Base-by-base conservation (phyloP, 2,888 invertebrate species). In the Eugnorisma glareosa region DNA sequence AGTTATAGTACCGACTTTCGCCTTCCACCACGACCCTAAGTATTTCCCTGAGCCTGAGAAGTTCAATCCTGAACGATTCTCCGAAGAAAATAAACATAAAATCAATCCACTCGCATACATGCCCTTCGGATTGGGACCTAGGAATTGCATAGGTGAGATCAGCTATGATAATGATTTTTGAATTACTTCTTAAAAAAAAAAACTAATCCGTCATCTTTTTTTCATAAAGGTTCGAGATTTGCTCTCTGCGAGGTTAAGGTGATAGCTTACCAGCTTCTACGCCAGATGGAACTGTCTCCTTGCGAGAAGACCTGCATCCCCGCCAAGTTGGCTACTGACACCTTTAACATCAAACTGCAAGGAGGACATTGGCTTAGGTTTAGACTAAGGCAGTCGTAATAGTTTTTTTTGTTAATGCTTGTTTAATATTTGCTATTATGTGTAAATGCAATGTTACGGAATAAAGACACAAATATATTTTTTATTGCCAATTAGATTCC, bases 1-100 rank as follows among this genome's bases (percentile, higher is more conserved):
- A 0, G 68, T 97, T 0, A 88, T 90, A 79, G 90, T 97, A 61
- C 96, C 97, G 0, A 88, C 94, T 0, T 94, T 91, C 81, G 93
- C 94, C 0, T 85, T 97, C 35, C 97, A 97, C 72, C 94, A 92
- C 15, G 97, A 97, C 86, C 95, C 97, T 0, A 88, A 95, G 48
- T 97, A 94, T 88, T 97, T 93, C 88, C 95, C 97, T 0, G 93
- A 97, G 21, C 97, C 97, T 0, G 86, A 91, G 0, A 97, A 96
- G 88, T 97, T 97, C 71, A 96, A 97, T 88, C 97, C 97, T 13
- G 95, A 97, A 82, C 91, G 97, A 31, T 97, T 97, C 84, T 97
- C 94, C 2, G 96, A 97, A 0, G 97, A 97, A 82, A 97, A 97
- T 87, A 97, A 97, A 84, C 91, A 93, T 5, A 94, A 94, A 0